Conservation (phyloP, 2,113 vertebrate genomes). For the Diadophis punctatus region DNA sequence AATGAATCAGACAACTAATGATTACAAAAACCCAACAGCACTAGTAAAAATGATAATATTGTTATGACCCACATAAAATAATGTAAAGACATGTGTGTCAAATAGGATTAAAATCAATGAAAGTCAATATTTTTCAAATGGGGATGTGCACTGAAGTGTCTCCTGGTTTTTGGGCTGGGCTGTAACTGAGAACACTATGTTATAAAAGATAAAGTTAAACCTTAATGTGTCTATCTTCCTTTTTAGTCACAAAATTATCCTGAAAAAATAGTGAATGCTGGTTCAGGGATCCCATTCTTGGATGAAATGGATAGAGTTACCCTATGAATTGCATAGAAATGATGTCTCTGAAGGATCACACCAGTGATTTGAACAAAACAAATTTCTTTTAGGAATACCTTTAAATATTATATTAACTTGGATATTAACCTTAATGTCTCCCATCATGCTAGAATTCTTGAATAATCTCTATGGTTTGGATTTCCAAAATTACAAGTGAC, state of each 20-base stretch:
- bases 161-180: slow-evolving; percentile 50
- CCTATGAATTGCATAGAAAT: not conserved
- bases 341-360: not conserved
- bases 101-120: not conserved
- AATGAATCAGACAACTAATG: slow-evolving; percentile 35
- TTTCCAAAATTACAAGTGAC: not conserved
- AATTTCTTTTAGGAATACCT: not conserved
- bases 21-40: slow-evolving; percentile 47
- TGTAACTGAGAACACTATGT: not conserved
- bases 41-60: slow-evolving; percentile 32
- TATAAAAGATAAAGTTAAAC: not conserved
- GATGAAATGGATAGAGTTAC: not conserved
- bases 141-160: not conserved
- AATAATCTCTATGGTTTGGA: not conserved
- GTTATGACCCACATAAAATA: slow-evolving; percentile 35
- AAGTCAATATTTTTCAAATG: not conserved
- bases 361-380: not conserved
- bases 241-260: not conserved
- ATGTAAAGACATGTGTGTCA: slow-evolving; percentile 16
- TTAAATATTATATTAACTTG: not conserved
- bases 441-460: not conserved
- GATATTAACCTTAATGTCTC: slow-evolving; percentile 6
- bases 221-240: rapidly evolving
- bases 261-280: not conserved
- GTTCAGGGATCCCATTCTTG: not conserved